Base-by-base conservation (phyloP, 2,797 vertebrate species). In the Danio jaintianensis region DNA sequence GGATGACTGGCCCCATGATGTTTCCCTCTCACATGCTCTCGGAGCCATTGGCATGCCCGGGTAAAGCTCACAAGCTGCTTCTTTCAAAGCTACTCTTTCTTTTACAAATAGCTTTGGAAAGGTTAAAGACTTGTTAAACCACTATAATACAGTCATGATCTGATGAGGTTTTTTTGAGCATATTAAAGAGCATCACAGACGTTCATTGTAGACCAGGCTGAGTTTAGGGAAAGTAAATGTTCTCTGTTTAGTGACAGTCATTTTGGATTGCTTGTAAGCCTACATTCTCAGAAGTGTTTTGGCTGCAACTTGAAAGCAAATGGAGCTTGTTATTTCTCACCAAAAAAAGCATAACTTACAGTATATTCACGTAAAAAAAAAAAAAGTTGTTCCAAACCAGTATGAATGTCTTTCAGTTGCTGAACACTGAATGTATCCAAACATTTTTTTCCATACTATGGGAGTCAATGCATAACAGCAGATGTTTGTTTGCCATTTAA, bases 1-100 rank as follows among this genome's bases (percentile, higher is more conserved):
- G 83, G 0, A 88, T 0, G 87, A 50, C 0, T 99, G 97, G 97
- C 96, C 96, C 0, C 84, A 93, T 38, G 93, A 94, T 0, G 71
- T 98, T 62, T 89, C 97, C 0, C 67, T 64, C 81, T 98, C 97
- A 48, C 86, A 97, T 87, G 94, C 95, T 73, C 90, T 99, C 80
- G 97, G 97, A 6, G 80, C 88, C 1, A 29, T 97, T 50, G 97
- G 97, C 82, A 97, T 98, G 97, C 92, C 97, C 0, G 97, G 96
- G 97, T 98, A 86, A 38, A 58, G 16, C 48, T 7, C 29, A 29
- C 29, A 29, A 7, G 18, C 50, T 50, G 3, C 38, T 58, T 71
- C n/a, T 59, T 71, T 62, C 6, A 7, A 64, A 38, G 3, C 18
- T 4, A 29, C 18, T 45, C 3, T 29, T n/a, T 45, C 6, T 16